Base-by-base conservation (phyloP, 2,113 vertebrate genomes). In the Misgurnus mizolepis region DNA sequence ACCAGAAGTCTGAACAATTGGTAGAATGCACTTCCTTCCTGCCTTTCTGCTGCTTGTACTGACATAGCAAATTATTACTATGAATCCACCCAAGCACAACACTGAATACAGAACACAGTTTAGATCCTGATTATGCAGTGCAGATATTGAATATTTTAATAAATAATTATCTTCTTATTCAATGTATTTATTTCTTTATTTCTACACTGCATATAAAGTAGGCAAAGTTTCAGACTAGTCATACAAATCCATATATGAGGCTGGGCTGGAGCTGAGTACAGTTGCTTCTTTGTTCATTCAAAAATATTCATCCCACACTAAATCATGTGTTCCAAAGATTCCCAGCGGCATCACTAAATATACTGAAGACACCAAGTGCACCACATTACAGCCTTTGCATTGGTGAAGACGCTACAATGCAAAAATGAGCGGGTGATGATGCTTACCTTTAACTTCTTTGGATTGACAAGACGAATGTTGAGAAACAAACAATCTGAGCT, bases 401-500 rank as follows among this genome's bases (percentile, higher is more conserved):
- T 11, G 8, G 22, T 70, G 11, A 58, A 41, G 41, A 67, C 18
- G 22, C 34, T 61, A 58, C 18, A 72, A 17, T 58, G 39, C 6
- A 18, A 17, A n/a, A 58, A 58, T n/a, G 6, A 58, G 39, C 18
- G 43, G 4, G 5, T 6, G 1, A 10, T 6, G 1, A 10, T 50
- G 65, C 22, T 53, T 80, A 93, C 94, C 95, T 89, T 93, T 96
- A 27, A 96, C 90, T 0, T 95, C 90, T 72, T 88, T 90, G 60
- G 93, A 93, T 81, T 93, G 95, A 4, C 93, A 94, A 0, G 94
- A 95, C 0, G 95, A 96, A 85, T 95, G 95, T 1, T 94, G 92
- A 18, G 95, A 95, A 56, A 96, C 94, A 0, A 98, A 98, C 17
- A 94, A 89, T 84, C 93, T 95, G 22, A 97, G 92, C 84, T 94